These are phyloP conservation scores for Trinectes maculatus DNA, from an alignment of 2,113 vertebrate genomes.

Conservation along the genomic window DNA sequence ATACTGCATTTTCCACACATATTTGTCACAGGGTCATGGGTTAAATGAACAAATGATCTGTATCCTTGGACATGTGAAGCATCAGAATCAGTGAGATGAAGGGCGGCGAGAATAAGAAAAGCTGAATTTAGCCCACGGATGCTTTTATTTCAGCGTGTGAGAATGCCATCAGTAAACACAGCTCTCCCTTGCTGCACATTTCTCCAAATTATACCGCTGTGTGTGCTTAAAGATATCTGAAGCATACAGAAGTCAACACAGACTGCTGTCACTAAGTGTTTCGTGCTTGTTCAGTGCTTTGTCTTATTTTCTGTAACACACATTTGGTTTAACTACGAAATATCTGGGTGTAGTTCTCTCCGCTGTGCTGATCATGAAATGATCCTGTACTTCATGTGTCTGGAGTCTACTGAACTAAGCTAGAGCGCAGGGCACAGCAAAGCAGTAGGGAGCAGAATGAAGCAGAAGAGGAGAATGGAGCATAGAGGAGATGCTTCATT, in stretches of 20 bases:
- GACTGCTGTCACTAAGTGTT: slow-evolving; percentile 26
- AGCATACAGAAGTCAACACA: slow-evolving; percentile 25
- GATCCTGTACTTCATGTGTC: slow-evolving; percentile 13
- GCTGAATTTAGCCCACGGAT: slow-evolving; percentile 33
- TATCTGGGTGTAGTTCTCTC: slow-evolving; percentile 24
- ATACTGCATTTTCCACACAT: slow-evolving; percentile 26
- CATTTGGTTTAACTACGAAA: slow-evolving; percentile 20
- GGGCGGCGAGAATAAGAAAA: slow-evolving; percentile 8
- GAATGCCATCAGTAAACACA: slow-evolving; percentile 36
- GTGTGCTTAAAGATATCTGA: slow-evolving; percentile 7
- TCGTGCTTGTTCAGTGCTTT: slow-evolving; percentile 22
- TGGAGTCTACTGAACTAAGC: slow-evolving; percentile 22
- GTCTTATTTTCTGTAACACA: slow-evolving; percentile 26
- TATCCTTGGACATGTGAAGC: slow-evolving; percentile 12
- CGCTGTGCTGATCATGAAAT: slow-evolving; percentile 35
- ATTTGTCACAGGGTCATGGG: slow-evolving; percentile 13
- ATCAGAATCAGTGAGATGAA: slow-evolving; percentile 24
- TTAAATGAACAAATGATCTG: slow-evolving; percentile 42
- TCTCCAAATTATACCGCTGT: slow-evolving; percentile 25
- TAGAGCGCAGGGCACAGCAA: slow-evolving; percentile 11
- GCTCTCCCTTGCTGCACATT: too few relatives aligned
- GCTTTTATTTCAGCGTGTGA: slow-evolving; percentile 35
- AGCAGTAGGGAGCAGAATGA: slow-evolving; percentile 33
- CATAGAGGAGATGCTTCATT: slow-evolving; percentile 67
- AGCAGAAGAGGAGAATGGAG: slow-evolving; percentile 36